These are phyloP conservation scores for Hyles lineata DNA, from an alignment of 2,888 invertebrate genomes.

Conservation along the genomic window DNA sequence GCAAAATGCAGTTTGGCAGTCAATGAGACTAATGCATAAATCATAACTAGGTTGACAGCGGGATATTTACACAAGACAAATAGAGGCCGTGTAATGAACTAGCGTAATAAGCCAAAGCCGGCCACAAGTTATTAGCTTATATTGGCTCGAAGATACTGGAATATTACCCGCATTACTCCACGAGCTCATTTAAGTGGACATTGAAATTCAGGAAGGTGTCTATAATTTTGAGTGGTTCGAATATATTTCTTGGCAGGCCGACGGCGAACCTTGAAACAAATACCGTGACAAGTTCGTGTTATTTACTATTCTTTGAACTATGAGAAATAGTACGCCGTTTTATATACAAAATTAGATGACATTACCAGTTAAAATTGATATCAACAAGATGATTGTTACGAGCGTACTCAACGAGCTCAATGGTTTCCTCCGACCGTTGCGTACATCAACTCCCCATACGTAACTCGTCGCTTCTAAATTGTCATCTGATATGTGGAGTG, in stretches of 20 bases:
- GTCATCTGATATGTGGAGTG: conserved; percentile 4
- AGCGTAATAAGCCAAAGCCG: conserved; percentile 40
- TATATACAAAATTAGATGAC: conserved; percentile 39
- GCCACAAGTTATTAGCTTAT: conserved; percentile 48
- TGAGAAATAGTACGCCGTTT: conserved; percentile 20
- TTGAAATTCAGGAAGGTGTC: conserved; percentile 27
- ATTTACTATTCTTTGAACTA: conserved; percentile 35
- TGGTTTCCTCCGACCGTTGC: conserved; percentile 46
- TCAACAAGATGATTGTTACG: conserved; percentile 49
- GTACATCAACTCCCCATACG: conserved; percentile 43
- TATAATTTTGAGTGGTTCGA: conserved; percentile 26
- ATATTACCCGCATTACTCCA: conserved; percentile 49
- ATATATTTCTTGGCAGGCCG: conserved; percentile 22
- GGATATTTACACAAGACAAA: conserved; percentile 63
- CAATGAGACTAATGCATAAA: conserved; percentile 61
- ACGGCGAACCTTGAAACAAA: conserved; percentile 28
- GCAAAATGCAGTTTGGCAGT: conserved; percentile 61
- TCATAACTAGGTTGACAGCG: conserved; percentile 63
- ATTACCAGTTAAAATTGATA: conserved; percentile 36
- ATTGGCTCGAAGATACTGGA: conserved; percentile 49
- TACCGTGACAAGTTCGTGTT: conserved; percentile 16
- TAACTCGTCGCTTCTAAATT: conserved; percentile 38
- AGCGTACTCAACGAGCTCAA: conserved; percentile 57
- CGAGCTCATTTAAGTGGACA: conserved; percentile 30
- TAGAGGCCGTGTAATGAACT: conserved; percentile 57